Evolutionary conservation across 2,113 vertebrate species (phyloP), one percentile per base, ranked within the genome.

Genomic region (Anguilla rostrata): DNA sequence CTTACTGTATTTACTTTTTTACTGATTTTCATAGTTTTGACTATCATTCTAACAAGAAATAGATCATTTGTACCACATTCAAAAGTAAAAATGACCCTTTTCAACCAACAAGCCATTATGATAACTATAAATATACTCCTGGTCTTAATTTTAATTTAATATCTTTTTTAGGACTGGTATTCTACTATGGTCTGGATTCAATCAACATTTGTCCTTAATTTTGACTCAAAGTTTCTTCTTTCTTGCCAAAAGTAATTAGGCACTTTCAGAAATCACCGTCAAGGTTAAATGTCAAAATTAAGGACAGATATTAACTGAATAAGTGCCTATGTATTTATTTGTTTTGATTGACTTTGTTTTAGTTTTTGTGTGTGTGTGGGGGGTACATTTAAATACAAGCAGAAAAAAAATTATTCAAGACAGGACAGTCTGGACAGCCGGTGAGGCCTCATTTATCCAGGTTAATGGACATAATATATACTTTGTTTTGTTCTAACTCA

Each of bases 401-500:
- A 26, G 26, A 26, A 34, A 46, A 26, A 14, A 9, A 34, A n/a
- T 75, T 34, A 75, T 75, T 75, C n/a, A 75, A 5, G 26, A n/a
- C 26, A n/a, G 26, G 26, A 6, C 7, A 75, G 71, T 34, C 71
- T 29, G 71, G 11, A 86, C 83, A 91, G 53, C 26, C 89, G 91
- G 87, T 91, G 87, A 90, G 91, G 83, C 11, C 82, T 90, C 89
- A 85, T 87, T 90, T 90, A 89, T 46, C 53, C 87, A 86, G 87
- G 92, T 82, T 86, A 85, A 85, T 79, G 43, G 63, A 79, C 39
- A 49, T 46, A 53, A 79, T 40, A 87, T 91, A 90, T 0, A 56
- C 87, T 90, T 91, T 83, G 83, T 85, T 84, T 85, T 87, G n/a
- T 93, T 96, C 95, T 90, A 93, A 95, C 96, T 94, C 95, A 91